Base-by-base conservation (phyloP, 2,113 vertebrate genomes). In the Neopipo cinnamomea region DNA sequence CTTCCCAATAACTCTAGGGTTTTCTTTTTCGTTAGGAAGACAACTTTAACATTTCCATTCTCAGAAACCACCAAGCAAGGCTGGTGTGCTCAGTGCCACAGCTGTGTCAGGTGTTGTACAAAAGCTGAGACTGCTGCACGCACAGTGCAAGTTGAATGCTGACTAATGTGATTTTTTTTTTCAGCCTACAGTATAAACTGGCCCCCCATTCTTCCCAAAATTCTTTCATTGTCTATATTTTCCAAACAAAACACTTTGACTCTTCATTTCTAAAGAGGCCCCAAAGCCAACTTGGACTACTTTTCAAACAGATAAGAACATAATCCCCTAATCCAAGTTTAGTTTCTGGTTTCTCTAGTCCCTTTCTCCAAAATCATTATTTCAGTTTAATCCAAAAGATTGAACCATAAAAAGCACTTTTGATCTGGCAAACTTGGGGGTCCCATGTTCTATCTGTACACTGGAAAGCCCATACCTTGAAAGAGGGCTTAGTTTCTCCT, bases 41-140 rank as follows among this genome's bases (percentile, higher is more conserved):
- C 11, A 23, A 41, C 24, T 83, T 74, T 2, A 68, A 56, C 5
- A 11, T 53, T 67, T 47, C 58, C 2, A 4, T 58, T 78, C 71
- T 75, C 35, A 52, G n/a, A 81, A 53, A 66, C 5, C 46, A 75
- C 31, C 0, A 18, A 78, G 37, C 8, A 58, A 77, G 42, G 58
- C 24, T 4, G 7, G 56, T 31, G 16, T 5, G 3, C 31, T 72
- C 0, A 2, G n/a, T 28, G 35, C 35, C 3, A 19, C 63, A 42
- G 50, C 22, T 72, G 46, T 13, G 46, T 52, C 50, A n/a, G 56
- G 31, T n/a, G 19, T 18, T 42, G n/a, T 25, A 52, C 27, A 62
- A 37, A 61, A 88, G 46, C 27, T 3, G 5, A 56, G 31, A 25
- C 14, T 30, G 19, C 39, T 27, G 24, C 0, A 0, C 19, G 22